Conservation (phyloP, 1,140 invertebrate species). For the Lordiphosa mommai region DNA sequence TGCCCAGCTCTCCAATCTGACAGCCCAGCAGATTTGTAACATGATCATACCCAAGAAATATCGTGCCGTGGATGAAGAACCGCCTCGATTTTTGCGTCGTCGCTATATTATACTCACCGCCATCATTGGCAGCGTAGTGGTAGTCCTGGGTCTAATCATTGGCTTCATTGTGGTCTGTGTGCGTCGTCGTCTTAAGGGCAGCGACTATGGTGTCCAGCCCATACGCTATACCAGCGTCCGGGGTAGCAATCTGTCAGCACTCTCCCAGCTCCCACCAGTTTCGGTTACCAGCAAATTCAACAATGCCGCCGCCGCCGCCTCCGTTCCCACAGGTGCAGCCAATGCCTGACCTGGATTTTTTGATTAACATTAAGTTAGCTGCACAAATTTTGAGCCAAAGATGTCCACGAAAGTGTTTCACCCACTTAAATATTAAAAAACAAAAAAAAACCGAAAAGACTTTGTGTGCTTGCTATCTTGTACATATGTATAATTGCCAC, state of each 20-base stretch:
- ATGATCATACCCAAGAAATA: constrained; percentile 69
- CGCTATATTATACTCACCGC: constrained; percentile 69
- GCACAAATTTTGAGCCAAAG: constrained; percentile 56
- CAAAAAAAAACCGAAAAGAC: constrained; percentile 24
- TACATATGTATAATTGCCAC: constrained; percentile 30
- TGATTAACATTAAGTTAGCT: constrained; percentile 6
- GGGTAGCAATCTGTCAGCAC: constrained; percentile 70
- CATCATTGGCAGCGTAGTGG: constrained; percentile 64
- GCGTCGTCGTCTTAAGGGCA: constrained; percentile 66
- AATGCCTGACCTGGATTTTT: constrained; percentile 41
- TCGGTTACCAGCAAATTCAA: constrained; percentile 61
- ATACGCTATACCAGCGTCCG: constrained; percentile 76
- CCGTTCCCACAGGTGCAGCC: constrained; percentile 21
- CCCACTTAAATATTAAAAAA: constrained; percentile 3
- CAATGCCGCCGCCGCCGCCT: constrained; percentile 15
- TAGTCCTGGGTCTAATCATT: constrained; percentile 66
- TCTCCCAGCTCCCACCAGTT: constrained; percentile 53
- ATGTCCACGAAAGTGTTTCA: constrained; percentile 60
- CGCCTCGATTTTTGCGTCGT: constrained; percentile 68
- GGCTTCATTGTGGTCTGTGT: constrained; percentile 69
- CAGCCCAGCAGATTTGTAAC: constrained; percentile 52
- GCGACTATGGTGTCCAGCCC: constrained; percentile 70
- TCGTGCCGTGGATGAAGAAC: constrained; percentile 58
- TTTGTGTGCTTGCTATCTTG: constrained; percentile 45
- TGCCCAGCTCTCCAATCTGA: constrained; percentile 52